Conservation (phyloP, 2,113 vertebrate species). For the Eidolon helvum region DNA sequence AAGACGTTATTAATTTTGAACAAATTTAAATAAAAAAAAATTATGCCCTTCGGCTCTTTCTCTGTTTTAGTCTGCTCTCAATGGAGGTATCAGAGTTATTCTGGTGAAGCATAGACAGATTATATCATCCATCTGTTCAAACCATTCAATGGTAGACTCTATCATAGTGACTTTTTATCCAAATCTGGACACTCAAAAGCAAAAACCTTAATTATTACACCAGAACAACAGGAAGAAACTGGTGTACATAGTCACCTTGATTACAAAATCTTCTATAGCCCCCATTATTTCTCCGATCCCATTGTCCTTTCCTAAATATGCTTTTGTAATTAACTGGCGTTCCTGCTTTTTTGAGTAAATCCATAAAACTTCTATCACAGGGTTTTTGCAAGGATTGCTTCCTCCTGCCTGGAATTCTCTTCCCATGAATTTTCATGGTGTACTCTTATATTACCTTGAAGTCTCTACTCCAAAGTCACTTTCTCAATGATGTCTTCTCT, state of each 20-base stretch:
- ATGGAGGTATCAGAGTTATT: neutral
- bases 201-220: neutral
- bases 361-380: neutral
- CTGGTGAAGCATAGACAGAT: neutral
- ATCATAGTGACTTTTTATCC: neutral
- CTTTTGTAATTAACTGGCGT: neutral
- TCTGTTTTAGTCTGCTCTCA: neutral
- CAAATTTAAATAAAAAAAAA: neutral
- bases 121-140: neutral
- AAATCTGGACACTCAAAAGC: neutral
- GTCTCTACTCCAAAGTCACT: neutral
- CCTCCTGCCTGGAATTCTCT: neutral
- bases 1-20: neutral
- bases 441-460: neutral
- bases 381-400: neutral
- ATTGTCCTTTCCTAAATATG: neutral
- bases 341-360: neutral
- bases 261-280: neutral
- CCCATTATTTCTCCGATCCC: neutral
- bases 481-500: neutral
- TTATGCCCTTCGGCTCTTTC: neutral
- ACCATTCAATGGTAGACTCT: neutral
- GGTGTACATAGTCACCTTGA: neutral
- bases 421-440: neutral
- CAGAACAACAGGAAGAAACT: neutral